Evolutionary conservation across 2,113 vertebrate genomes (phyloP).

Genomic region (Trichomycterus rosablanca): DNA sequence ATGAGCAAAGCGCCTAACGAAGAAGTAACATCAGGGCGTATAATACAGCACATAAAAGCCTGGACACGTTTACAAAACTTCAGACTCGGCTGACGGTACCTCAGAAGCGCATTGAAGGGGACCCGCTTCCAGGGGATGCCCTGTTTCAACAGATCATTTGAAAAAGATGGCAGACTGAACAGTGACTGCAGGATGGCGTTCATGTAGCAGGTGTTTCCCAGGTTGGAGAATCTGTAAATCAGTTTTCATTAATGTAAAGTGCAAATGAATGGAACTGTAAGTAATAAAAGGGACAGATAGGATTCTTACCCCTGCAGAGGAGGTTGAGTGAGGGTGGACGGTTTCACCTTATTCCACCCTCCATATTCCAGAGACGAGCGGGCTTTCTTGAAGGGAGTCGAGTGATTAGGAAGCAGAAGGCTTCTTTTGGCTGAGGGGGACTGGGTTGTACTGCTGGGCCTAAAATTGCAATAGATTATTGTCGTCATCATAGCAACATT

Average conservation of each 20-base stretch:
- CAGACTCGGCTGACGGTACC: slow-evolving; percentile 28
- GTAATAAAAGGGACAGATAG: neutral
- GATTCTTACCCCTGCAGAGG: slow-evolving; percentile 87
- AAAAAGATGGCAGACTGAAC: slow-evolving; percentile 95
- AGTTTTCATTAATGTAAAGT: too few relatives aligned
- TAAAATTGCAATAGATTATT: slow-evolving; percentile 51
- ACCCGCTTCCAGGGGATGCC: slow-evolving; percentile 93
- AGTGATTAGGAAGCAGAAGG: slow-evolving; percentile 85
- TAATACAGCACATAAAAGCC: too few relatives aligned
- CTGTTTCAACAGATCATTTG: slow-evolving; percentile 91
- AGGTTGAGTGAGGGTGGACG: slow-evolving; percentile 78
- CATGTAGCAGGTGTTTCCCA: slow-evolving; percentile 99
- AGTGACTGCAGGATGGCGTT: slow-evolving; percentile 97
- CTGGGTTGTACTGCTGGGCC: slow-evolving; percentile 72
- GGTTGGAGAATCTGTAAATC: slow-evolving; percentile 91
- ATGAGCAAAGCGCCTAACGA: slow-evolving; percentile 85
- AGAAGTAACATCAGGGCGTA: neutral
- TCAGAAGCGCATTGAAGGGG: slow-evolving; percentile 88
- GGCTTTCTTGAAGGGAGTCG: slow-evolving; percentile 88
- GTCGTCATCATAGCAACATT: too few relatives aligned
- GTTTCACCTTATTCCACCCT: slow-evolving; percentile 91
- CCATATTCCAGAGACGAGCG: slow-evolving; percentile 85
- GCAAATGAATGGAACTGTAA: slow-evolving; percentile 19
- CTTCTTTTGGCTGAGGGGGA: slow-evolving; percentile 82
- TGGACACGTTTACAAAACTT: too few relatives aligned